A percentile compares a stretch with the other conserved stretches of the same genome.
These are phyloP conservation scores for Bombyx mandarina DNA, from an alignment of 1,140 invertebrate species.

Conservation along the genomic window DNA sequence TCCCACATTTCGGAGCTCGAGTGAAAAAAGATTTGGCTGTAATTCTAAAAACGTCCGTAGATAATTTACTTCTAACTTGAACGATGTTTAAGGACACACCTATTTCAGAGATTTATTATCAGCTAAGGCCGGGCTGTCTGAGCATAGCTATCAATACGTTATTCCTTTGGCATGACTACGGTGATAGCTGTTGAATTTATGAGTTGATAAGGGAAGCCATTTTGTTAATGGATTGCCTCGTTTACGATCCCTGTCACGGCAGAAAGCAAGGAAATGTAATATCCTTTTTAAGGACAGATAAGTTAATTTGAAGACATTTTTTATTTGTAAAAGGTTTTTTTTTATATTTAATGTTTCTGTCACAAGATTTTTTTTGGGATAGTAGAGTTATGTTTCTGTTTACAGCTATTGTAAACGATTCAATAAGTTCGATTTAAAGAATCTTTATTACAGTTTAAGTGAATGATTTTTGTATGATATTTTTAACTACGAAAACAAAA, in stretches of 20 bases:
- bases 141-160: constrained; percentile 23
- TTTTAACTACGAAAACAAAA: too few species aligned
- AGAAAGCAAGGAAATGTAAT: constrained; percentile 6
- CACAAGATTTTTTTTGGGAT: too few species aligned
- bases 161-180: constrained; percentile 18
- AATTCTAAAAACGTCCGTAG: not conserved
- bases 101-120: constrained; percentile 14
- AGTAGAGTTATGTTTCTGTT: too few species aligned
- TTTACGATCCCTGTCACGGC: not conserved
- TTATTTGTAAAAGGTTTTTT: too few species aligned
- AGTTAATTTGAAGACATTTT: constrained; percentile 3
- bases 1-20: too few species aligned
- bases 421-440: too few species aligned
- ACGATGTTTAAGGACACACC: not conserved
- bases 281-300: constrained; percentile 6
- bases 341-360: too few species aligned
- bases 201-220: constrained; percentile 41
- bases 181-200: constrained; percentile 39
- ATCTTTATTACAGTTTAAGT: too few species aligned
- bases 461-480: too few species aligned
- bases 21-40: too few species aligned
- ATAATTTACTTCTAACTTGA: not conserved
- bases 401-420: too few species aligned
- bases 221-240: constrained; percentile 41
- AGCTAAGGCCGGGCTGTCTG: constrained; percentile 9